Evolutionary conservation across 1,140 invertebrate genomes (phyloP), one percentile per base, ranked within the genome.

Genomic region (Heterodera carotae): DNA sequence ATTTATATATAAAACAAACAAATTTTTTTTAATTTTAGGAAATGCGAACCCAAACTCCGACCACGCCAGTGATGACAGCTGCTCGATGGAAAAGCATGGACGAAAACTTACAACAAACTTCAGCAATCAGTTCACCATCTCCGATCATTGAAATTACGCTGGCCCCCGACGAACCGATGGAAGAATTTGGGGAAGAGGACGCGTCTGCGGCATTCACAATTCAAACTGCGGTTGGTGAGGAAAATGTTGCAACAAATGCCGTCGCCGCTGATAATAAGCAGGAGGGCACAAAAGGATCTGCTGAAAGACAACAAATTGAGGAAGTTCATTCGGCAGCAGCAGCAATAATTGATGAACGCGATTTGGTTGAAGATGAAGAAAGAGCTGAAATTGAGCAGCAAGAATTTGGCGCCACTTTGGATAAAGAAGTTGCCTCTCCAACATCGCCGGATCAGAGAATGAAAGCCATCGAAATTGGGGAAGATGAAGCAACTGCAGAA

Each of bases 111-210:
- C 53, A 74, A 34, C 72, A 39, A 31, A 31, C 72, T 15, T 62
- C 43, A 4, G 36, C 56, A 6, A 18, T 74, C 25, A 36, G 33
- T 29, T 74, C 72, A 22, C 53, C 72, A 39, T 74, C 72, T 4
- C 72, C 72, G 15, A 56, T 74, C 34, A 74, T 74, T 64, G 56
- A 74, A 74, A 62, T 74, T 29, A 74, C 72, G 33, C 72, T 27
- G 27, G 56, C 72, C 15, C 72, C 72, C 18, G 27, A 62, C 27
- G 72, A 74, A n/a, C 25, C 43, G 56, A 53, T 64, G n/a, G 56
- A 74, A 29, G 72, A 43, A 56, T 56, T 22, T 43, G 69, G 34
- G n/a, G 39, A 29, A 22, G 2, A 34, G 27, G 39, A 2, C n/a
- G n/a, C n/a, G n/a, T n/a, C n/a, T n/a, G n/a, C n/a, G n/a, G n/a